Evolutionary conservation across 1,140 invertebrate genomes (phyloP), one percentile per base, ranked within the genome.

Genomic region (Drosophila rufa): DNA sequence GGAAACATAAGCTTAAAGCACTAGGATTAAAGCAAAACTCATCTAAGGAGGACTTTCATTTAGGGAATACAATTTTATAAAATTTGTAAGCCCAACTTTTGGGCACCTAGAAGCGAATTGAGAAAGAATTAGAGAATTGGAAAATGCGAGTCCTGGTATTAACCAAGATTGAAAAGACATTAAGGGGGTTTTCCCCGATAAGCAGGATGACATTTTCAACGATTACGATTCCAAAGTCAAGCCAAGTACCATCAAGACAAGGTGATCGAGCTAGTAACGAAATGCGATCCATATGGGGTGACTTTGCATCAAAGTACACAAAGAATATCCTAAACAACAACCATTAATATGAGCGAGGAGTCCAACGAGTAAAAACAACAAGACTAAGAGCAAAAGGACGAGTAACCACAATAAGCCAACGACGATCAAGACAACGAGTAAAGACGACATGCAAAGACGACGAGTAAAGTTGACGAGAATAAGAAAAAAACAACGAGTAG

Each of bases 61-160:
- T 43, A 60, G 43, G 19, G 51, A 25, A 30, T 4, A 11, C 14
- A 17, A 55, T 43, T 51, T 19, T 38, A 3, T 15, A 14, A 22
- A 36, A 9, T 42, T 43, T 11, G 9, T 1, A 38, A 27, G 6
- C 14, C 33, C 0, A 2, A 38, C 6, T 38, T 38, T 38, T 9
- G 17, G n/a, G 6, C 5, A 3, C 4, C 11, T 12, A 19, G 4
- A 19, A 19, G 36, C 2, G 9, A 62, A 27, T 17, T n/a, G 7
- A 2, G 15, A 17, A 9, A 9, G 4, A 40, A 9, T 3, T 40
- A 6, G 0, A 47, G n/a, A 14, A 9, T 19, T 40, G 48, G 6
- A 12, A 9, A 6, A 85, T 84, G 82, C 75, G 81, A 50, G 59
- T 86, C n/a, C 42, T 81, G 2, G 42, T 81, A 2, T 81, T 79